These are phyloP conservation scores for Crenuchus spilurus DNA, from an alignment of 2,797 vertebrate genomes.

Conservation along the genomic window DNA sequence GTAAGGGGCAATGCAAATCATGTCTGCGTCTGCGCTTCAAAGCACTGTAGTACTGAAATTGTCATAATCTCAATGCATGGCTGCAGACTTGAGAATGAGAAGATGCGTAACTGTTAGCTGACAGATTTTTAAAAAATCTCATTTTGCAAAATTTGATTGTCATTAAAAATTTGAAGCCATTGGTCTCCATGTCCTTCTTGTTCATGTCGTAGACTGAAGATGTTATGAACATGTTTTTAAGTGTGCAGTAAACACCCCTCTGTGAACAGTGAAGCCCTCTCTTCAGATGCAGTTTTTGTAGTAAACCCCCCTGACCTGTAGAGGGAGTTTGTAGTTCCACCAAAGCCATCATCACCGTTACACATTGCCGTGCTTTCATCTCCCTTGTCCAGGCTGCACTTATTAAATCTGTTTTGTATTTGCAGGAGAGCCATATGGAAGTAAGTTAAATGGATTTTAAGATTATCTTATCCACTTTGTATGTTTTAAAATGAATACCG, in stretches of 20 bases:
- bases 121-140: background rate
- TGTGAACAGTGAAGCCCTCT: background rate
- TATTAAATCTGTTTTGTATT: conserved; percentile 4
- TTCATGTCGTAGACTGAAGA: background rate
- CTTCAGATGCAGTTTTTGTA: background rate
- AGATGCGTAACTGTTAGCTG: background rate
- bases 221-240: background rate
- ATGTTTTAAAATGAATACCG: background rate
- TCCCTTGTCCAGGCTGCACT: background rate
- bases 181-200: background rate
- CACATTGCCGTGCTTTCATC: background rate
- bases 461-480: background rate
- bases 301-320: conserved; percentile 35
- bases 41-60: conserved; percentile 68
- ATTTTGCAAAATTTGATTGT: too few relatives aligned
- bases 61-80: conserved; percentile 50
- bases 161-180: background rate
- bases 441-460: background rate
- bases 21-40: conserved; percentile 72
- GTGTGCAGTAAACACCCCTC: background rate
- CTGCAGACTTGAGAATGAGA: background rate
- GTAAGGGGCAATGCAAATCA: conserved; percentile 67
- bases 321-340: conserved; percentile 32
- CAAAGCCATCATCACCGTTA: background rate
- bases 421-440: background rate